Base-by-base conservation (phyloP, 2,888 invertebrate species). In the Osmoderma eremita region DNA sequence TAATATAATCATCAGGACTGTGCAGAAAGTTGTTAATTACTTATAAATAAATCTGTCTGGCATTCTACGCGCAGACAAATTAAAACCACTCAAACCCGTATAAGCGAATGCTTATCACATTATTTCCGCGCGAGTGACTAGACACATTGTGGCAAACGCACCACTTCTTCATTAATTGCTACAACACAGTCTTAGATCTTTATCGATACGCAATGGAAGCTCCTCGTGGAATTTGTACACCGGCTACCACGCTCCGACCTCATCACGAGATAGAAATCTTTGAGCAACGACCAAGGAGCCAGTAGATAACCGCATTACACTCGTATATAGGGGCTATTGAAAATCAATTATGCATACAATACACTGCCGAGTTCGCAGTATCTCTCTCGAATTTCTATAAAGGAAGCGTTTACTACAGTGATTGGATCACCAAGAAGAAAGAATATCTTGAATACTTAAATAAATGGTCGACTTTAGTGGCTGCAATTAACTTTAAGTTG, bases 91-190 rank as follows among this genome's bases (percentile, higher is more conserved):
- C 42, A 45, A 42, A 45, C 42, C 13, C 22, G 20, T 56, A 56
- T 30, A 58, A 58, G n/a, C 45, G 42, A 45, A 61, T 61, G 45
- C 45, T 17, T 24, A 30, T 61, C 30, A 45, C 45, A 61, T 45
- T 45, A 45, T 45, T 41, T 48, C 15, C 42, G 8, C 24, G 30
- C 22, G 24, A 30, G 58, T 61, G 58, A 61, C 58, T 61, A 45
- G 58, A 61, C 45, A 61, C 30, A 61, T 45, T 45, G 58, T 61
- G 36, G 45, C 58, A 45, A 61, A 61, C 45, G 58, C 30, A 45
- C 45, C 58, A 45, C 45, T 61, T 61, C 45, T 36, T 56, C 56
- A 22, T 56, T 61, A 61, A 61, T 61, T 61, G 45, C 45, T 61
- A 45, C 58, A 61, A 45, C 58, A 45, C 58, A 61, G 58, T 30